Evolutionary conservation across 1,140 invertebrate genomes (phyloP).

Genomic region (Yoshiicerus persimilis): DNA sequence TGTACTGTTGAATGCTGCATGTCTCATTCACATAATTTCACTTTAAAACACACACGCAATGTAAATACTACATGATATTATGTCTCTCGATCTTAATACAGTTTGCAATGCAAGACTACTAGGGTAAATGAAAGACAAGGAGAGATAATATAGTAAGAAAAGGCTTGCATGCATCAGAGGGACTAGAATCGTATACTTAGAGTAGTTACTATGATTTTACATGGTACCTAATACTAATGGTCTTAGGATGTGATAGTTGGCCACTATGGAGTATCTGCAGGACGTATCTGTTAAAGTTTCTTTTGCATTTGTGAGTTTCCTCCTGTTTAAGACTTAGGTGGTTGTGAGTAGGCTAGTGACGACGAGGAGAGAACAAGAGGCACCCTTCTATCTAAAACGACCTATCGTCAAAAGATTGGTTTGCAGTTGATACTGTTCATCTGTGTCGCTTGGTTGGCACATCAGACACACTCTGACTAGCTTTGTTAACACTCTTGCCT

Average conservation of each 20-base stretch:
- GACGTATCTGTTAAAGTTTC: not conserved
- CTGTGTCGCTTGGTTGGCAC: not conserved
- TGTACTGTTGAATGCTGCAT: not conserved
- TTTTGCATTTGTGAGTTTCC: not conserved
- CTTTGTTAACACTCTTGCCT: not conserved
- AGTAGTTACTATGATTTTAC: not conserved
- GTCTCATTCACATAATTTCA: not conserved
- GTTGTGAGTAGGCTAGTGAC: not conserved
- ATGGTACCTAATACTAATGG: not conserved
- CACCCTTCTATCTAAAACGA: not conserved
- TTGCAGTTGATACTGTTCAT: not conserved
- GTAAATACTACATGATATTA: not conserved
- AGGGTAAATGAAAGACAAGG: too few species aligned
- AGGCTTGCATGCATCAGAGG: not conserved
- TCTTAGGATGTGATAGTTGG: not conserved
- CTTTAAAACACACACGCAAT: not conserved
- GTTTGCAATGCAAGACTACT: not conserved
- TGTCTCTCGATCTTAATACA: not conserved
- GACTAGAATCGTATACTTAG: not conserved
- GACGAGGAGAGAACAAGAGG: not conserved
- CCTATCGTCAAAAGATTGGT: not conserved
- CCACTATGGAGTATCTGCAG: too few species aligned
- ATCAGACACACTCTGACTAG: not conserved
- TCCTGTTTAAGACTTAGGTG: not conserved
- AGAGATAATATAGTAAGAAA: not conserved